Evolutionary conservation across 2,113 vertebrate genomes (phyloP).

Genomic region (Oncorhynchus gorbuscha): DNA sequence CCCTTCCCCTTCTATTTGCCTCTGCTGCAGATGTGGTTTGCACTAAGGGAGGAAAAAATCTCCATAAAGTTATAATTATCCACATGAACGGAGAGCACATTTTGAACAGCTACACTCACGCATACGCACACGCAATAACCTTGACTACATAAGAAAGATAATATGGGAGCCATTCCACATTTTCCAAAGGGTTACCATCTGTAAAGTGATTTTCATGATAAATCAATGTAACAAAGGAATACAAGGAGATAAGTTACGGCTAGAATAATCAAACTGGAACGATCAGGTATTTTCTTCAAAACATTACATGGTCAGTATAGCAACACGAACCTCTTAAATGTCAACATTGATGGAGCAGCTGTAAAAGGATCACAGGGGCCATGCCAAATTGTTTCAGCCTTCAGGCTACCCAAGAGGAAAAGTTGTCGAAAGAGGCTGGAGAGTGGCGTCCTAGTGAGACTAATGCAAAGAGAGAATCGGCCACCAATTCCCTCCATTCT

Average conservation of each 20-base stretch:
- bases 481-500: too few relatives aligned
- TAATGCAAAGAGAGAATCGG: too few relatives aligned
- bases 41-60: slow-evolving; percentile 64
- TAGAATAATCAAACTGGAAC: not conserved
- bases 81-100: slow-evolving; percentile 68
- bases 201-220: not conserved
- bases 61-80: slow-evolving; percentile 75
- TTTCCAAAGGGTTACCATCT: slow-evolving; percentile 20
- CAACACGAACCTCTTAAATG: not conserved
- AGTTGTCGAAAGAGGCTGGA: too few relatives aligned
- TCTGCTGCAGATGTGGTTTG: slow-evolving; percentile 70
- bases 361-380: too few relatives aligned
- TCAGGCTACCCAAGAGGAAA: too few relatives aligned
- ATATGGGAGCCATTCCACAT: slow-evolving; percentile 15
- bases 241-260: not conserved
- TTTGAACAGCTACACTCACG: slow-evolving; percentile 57
- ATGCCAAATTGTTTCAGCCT: too few relatives aligned
- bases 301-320: not conserved
- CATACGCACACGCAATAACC: slow-evolving; percentile 26
- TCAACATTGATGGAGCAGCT: not conserved
- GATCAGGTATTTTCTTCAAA: not conserved
- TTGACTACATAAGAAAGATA: slow-evolving; percentile 12
- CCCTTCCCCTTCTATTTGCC: slow-evolving; percentile 68
- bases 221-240: not conserved
- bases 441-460: too few relatives aligned